Percentiles rank a stretch among this genome's conserved stretches.
phyloP scores from a whole-genome alignment of 1,140 invertebrate genomes.

The Leptinotarsa lineolata region DNA sequence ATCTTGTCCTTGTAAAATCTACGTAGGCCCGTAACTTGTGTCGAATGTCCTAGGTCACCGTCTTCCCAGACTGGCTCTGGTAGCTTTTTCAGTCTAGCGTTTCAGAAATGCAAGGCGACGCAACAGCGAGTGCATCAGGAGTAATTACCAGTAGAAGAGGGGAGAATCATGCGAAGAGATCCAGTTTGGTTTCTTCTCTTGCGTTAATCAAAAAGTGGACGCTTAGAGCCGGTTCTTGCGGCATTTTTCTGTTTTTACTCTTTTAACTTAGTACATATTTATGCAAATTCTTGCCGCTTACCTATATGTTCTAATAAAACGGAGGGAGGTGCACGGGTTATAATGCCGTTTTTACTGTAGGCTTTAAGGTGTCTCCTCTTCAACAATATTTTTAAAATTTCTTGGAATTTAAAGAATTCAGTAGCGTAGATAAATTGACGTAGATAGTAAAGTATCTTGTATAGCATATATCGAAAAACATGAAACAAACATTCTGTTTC shows the following conservation, averaged over 20 bases:
- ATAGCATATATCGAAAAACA: no score
- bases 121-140: neutral
- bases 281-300: conserved; percentile 20
- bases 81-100: conserved; percentile 8
- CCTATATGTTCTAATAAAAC: conserved; percentile 10
- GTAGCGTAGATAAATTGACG: neutral
- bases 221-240: neutral
- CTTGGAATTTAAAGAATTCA: neutral
- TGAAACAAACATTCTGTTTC: no score
- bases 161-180: conserved; percentile 10
- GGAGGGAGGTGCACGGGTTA: neutral
- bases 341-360: neutral
- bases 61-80: conserved; percentile 7
- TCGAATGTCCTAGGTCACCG: conserved; percentile 2
- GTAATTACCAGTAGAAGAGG: conserved; percentile 4
- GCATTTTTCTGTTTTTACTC: conserved; percentile 23
- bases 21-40: conserved; percentile 1
- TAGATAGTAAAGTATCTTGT: no score
- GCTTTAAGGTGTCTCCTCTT: neutral
- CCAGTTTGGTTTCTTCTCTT: conserved; percentile 23
- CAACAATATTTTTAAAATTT: neutral
- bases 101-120: conserved; percentile 1
- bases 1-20: neutral
- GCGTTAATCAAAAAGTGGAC: conserved; percentile 23
- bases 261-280: conserved; percentile 24